Evolutionary conservation across 1,140 invertebrate species (phyloP).

Genomic region (Atta texana): DNA sequence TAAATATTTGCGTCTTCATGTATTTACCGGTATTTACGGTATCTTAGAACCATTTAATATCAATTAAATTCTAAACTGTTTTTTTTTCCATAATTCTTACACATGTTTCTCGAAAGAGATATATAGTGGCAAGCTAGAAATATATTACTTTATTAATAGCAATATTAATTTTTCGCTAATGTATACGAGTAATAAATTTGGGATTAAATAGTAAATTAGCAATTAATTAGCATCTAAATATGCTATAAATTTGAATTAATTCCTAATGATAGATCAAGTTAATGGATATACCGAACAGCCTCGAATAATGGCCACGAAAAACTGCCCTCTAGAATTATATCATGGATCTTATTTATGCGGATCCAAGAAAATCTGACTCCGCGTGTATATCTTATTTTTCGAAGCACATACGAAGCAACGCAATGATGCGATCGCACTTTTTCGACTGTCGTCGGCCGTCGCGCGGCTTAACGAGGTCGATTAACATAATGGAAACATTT

Average conservation of each 20-base stretch:
- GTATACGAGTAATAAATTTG: not conserved
- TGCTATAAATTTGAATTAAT: not conserved
- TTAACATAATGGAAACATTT: constrained; percentile 64
- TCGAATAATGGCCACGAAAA: not conserved
- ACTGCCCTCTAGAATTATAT: not conserved
- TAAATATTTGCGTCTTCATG: not conserved
- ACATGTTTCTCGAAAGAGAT: not conserved
- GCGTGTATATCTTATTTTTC: not conserved
- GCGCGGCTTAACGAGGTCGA: constrained; percentile 30
- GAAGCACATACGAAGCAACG: not conserved
- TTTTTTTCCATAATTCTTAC: not conserved
- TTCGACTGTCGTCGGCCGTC: constrained; percentile 40
- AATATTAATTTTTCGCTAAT: not conserved
- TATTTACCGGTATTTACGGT: not conserved
- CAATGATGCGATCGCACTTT: constrained; percentile 39
- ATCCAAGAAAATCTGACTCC: constrained; percentile 27
- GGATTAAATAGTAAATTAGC: not conserved
- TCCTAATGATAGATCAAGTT: not conserved
- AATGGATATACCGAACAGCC: not conserved
- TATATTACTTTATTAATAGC: not conserved
- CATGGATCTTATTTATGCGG: not conserved
- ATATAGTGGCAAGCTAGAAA: not conserved
- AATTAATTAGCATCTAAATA: constrained; percentile 9
- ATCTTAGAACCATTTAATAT: not conserved
- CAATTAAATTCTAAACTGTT: not conserved